Evolutionary conservation across 2,797 vertebrate genomes (phyloP), one percentile per base, ranked within the genome.

Genomic region (Agapornis canus): DNA sequence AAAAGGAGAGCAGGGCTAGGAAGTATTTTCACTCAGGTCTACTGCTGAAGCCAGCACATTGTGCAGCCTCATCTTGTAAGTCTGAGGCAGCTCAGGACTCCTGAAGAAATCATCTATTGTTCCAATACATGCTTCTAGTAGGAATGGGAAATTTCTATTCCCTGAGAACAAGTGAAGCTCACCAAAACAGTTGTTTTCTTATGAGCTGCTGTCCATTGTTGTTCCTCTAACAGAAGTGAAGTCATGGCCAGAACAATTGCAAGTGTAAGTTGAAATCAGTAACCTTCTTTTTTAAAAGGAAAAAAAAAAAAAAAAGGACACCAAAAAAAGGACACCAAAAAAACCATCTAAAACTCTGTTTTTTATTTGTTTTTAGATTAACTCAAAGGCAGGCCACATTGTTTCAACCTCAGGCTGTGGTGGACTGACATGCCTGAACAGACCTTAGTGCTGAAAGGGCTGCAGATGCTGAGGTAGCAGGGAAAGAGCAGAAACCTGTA

Each of bases 381-480:
- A 90, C 40, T 82, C 69, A 89, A 71, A 91, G 89, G 31, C 61
- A 37, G n/a, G 47, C 61, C 79, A 69, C 72, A 40, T 86, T 90
- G 91, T 59, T 88, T 95, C 95, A 88, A 96, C 89, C 93, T 91
- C 59, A 17, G 86, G 79, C 91, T 93, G 91, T 83, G 82, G 69
- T 88, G 79, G 61, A 82, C 76, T 69, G 72, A 89, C 95, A 31
- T 94, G 95, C 65, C 95, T 93, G 91, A 95, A 87, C 96, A 96
- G 64, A 90, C 64, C 21, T 82, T 60, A 68, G 25, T 21, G 35
- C 75, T 79, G 56, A 57, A 68, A 90, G 75, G 77, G 70, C 71
- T 85, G 64, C 75, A 89, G 79, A 95, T 81, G 49, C 69, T 52
- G 57, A 94, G 68, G 88, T 91, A 95, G 92, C 61, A 89, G 45